Evolutionary conservation across 2,797 vertebrate species (phyloP), one percentile per base, ranked within the genome.

Genomic region (Diplodus puntazzo): DNA sequence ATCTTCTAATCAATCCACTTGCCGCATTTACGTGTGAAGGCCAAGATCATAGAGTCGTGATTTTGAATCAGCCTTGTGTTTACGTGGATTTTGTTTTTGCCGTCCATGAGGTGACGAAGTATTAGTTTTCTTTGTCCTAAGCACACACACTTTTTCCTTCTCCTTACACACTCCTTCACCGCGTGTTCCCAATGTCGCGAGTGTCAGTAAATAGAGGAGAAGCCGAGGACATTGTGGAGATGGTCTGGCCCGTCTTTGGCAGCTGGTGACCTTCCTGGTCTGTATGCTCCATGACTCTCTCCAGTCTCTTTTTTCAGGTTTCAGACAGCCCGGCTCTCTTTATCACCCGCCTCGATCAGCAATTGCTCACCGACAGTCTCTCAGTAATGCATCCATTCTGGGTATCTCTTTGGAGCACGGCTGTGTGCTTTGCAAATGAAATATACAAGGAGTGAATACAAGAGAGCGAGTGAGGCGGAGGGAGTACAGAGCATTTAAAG

Each of bases 321-420:
- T 86, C 85, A 93, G 91, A 93, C 89, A 90, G 90, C 87, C 86
- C 34, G 34, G 76, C 87, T 88, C 84, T 92, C 89, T 89, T 95
- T 95, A 95, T 95, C 95, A 82, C 90, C 91, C 88, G 88, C 86
- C 69, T 61, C 85, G 89, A 96, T 96, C 95, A 95, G 95, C 93
- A 94, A 95, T 95, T 92, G 92, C 93, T 95, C 94, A 94, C 90
- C 80, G 92, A 94, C 93, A 94, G 92, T 93, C 92, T 92, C 92
- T 88, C 93, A 89, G 92, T 95, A 94, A 94, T 94, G 94, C 92
- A 93, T 89, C 90, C 88, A 83, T 74, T 85, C 92, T 84, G 87
- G 91, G 85, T 92, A 90, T 93, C 91, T 92, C 90, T 90, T 92
- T 87, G 75, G 73, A 75, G 79, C 91, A 81, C 81, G 43, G 52